Percentiles rank a stretch among this genome's conserved stretches.
These are phyloP conservation scores for Syngnathus floridae DNA, from an alignment of 2,113 vertebrate species.

Conservation along the genomic window DNA sequence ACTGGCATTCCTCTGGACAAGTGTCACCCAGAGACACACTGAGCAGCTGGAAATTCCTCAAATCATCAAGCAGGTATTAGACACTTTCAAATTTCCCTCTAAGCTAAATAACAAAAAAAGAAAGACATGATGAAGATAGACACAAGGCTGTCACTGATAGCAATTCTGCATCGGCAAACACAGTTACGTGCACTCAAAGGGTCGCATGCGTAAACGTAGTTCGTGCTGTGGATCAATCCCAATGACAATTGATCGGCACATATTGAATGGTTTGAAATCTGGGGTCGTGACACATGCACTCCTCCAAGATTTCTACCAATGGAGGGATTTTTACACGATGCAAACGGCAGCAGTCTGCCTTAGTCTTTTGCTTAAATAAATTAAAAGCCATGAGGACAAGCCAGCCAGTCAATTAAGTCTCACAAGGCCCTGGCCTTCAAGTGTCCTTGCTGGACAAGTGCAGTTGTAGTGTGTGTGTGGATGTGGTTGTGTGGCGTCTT, in stretches of 20 bases:
- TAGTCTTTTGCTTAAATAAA: conserved; percentile 45
- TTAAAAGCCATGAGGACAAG: conserved; percentile 43
- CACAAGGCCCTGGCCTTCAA: conserved; percentile 58
- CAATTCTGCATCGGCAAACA: background rate
- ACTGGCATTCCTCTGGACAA: conserved; percentile 58
- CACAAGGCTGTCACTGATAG: conserved; percentile 1
- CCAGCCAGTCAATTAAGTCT: conserved; percentile 58
- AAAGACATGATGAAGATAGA: background rate
- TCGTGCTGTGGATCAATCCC: conserved; percentile 34
- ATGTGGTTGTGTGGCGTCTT: conserved; percentile 13
- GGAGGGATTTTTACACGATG: background rate
- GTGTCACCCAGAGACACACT: conserved; percentile 45
- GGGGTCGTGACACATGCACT: background rate
- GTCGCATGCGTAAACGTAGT: background rate
- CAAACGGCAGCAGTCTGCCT: conserved; percentile 8
- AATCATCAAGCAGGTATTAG: background rate
- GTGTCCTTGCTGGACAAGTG: conserved; percentile 65
- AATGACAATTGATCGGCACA: conserved; percentile 48
- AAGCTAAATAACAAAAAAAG: background rate
- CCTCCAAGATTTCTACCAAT: background rate
- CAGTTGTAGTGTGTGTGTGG: conserved; percentile 22
- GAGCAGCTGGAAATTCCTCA: conserved; percentile 39
- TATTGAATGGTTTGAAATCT: conserved; percentile 49
- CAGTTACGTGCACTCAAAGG: background rate
- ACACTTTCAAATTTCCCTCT: background rate